Conservation (phyloP, 2,113 vertebrate species). For the Cisticola juncidis region DNA sequence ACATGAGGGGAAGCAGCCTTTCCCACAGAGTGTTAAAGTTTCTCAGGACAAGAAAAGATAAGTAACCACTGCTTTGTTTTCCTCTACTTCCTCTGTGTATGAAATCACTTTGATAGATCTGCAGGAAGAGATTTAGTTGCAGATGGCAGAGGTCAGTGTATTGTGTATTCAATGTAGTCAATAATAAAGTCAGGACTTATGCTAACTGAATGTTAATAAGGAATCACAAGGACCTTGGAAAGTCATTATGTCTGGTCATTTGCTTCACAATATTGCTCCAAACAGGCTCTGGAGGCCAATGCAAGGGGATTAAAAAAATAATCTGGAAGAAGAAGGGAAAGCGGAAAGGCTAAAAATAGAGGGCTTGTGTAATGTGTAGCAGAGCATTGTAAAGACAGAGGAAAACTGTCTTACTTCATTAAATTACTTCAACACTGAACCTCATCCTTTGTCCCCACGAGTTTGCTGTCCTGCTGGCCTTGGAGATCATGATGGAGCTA, state of each 20-base stretch:
- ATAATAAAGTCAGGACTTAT: slow-evolving; percentile 99
- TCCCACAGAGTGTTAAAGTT: slow-evolving; percentile 52
- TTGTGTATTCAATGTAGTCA: slow-evolving; percentile 99
- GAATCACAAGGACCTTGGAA: slow-evolving; percentile 96
- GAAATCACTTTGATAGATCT: slow-evolving; percentile 93
- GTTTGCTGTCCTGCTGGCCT: neutral
- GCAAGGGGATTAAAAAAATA: slow-evolving; percentile 70
- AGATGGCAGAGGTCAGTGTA: slow-evolving; percentile 97
- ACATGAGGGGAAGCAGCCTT: neutral
- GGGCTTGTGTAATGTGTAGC: neutral
- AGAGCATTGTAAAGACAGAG: neutral
- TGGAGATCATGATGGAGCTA: neutral
- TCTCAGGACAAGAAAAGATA: slow-evolving; percentile 50
- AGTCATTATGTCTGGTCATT: slow-evolving; percentile 91
- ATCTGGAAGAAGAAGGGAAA: slow-evolving; percentile 50
- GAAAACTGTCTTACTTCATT: neutral
- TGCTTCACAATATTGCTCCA: slow-evolving; percentile 79
- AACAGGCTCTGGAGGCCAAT: slow-evolving; percentile 74
- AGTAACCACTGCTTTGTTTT: slow-evolving; percentile 67
- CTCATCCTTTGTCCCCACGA: neutral
- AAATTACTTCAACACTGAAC: neutral
- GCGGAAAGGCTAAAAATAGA: slow-evolving; percentile 42
- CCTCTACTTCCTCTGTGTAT: slow-evolving; percentile 79
- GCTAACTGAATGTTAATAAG: slow-evolving; percentile 97
- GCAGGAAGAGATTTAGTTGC: slow-evolving; percentile 94